These are phyloP conservation scores for Pedetes capensis DNA, from an alignment of 2,113 vertebrate species.

Conservation along the genomic window DNA sequence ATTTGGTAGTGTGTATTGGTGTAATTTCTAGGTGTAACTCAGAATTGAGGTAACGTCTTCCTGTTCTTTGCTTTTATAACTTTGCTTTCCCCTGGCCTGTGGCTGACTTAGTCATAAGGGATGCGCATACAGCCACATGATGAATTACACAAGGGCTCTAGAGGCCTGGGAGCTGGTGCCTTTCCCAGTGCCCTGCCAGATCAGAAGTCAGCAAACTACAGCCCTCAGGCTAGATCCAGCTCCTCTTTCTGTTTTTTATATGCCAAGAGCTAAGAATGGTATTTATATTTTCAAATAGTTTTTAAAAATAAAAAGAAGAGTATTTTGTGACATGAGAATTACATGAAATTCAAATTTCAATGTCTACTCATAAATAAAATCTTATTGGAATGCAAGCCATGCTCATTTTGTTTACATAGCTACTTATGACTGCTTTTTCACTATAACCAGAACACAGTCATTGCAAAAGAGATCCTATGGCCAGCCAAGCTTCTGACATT, in stretches of 20 bases:
- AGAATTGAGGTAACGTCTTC: background rate
- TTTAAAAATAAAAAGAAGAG: background rate
- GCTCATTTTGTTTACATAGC: background rate
- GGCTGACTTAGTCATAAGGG: background rate
- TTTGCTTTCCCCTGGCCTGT: background rate
- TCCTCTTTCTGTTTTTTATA: background rate
- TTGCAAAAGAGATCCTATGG: background rate
- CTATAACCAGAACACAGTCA: background rate
- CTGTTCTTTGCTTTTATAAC: background rate
- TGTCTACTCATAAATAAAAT: background rate
- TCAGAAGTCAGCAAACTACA: background rate
- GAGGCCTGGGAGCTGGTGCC: fast-evolving
- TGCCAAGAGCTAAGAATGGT: background rate
- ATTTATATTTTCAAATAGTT: background rate
- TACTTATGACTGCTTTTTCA: background rate
- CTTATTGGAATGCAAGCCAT: background rate
- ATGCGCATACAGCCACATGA: background rate
- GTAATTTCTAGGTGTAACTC: background rate
- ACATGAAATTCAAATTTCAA: background rate
- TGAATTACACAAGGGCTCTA: background rate
- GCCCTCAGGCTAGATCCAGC: background rate
- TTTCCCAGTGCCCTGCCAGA: background rate
- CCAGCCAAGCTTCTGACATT: background rate
- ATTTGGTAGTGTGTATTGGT: background rate
- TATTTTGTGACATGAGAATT: background rate